These are phyloP conservation scores for Dendroctonus ponderosae DNA, from an alignment of 1,140 invertebrate species.

Conservation along the genomic window DNA sequence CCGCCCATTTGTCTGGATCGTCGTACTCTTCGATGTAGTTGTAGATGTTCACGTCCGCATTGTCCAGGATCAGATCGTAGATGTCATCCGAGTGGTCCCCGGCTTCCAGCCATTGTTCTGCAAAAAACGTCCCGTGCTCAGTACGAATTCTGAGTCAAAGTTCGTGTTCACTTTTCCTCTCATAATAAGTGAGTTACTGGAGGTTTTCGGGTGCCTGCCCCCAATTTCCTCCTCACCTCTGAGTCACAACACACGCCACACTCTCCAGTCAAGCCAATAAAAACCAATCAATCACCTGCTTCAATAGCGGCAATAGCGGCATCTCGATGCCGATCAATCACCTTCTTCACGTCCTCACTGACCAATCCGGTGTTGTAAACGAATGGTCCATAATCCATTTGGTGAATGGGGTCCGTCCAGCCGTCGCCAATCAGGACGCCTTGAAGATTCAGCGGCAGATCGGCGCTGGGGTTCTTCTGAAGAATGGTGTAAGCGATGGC, in stretches of 20 bases:
- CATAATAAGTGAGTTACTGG: neutral
- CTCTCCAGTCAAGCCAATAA: neutral
- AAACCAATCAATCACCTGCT: conserved; percentile 2
- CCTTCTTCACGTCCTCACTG: neutral
- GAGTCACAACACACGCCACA: neutral
- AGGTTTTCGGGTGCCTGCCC: neutral
- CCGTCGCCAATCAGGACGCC: conserved; percentile 40
- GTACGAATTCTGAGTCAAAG: too few species aligned
- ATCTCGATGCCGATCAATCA: neutral
- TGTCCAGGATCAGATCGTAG: neutral
- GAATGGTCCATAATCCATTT: conserved; percentile 13
- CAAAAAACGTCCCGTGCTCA: too few species aligned
- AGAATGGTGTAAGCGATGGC: conserved; percentile 73
- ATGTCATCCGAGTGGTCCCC: neutral
- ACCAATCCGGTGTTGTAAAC: conserved; percentile 2
- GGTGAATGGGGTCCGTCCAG: conserved; percentile 18
- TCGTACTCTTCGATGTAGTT: conserved; percentile 13
- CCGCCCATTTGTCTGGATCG: neutral
- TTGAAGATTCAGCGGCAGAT: conserved; percentile 65
- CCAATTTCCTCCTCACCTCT: neutral
- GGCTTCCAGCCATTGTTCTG: conserved; percentile 8
- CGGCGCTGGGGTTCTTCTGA: conserved; percentile 59
- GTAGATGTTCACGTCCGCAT: conserved; percentile 6
- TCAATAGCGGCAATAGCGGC: neutral
- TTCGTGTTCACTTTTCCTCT: neutral